A percentile compares a stretch with the other conserved stretches of the same genome.
These are phyloP conservation scores for Meteorus cinctellus DNA, from an alignment of 2,888 invertebrate genomes.

Conservation along the genomic window DNA sequence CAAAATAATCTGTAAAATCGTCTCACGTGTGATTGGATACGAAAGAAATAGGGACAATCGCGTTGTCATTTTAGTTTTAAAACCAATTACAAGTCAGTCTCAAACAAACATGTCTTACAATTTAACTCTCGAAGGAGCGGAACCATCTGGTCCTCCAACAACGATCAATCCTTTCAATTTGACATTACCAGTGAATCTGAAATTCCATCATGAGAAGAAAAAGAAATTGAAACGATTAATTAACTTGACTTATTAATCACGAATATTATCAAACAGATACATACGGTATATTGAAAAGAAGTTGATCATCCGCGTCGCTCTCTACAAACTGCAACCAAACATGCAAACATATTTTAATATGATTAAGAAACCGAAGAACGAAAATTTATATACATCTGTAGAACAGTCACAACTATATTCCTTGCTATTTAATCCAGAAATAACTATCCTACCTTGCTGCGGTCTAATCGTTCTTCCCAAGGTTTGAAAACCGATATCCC, in stretches of 20 bases:
- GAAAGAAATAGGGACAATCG: too few relatives aligned
- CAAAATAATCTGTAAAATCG: too few relatives aligned
- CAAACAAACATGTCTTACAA: slow-evolving; percentile 78
- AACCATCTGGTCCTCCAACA: slow-evolving; percentile 89
- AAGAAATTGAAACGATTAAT: slow-evolving; percentile 27
- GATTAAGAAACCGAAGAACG: slow-evolving; percentile 29
- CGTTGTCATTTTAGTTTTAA: too few relatives aligned
- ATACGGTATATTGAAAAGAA: slow-evolving; percentile 95
- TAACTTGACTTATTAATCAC: neutral
- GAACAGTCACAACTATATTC: neutral
- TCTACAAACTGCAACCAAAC: slow-evolving; percentile 85
- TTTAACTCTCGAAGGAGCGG: slow-evolving; percentile 90
- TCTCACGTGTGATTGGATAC: too few relatives aligned
- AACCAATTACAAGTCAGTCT: neutral
- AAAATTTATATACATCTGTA: too few relatives aligned
- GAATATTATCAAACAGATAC: slow-evolving; percentile 60
- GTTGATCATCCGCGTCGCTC: slow-evolving; percentile 96
- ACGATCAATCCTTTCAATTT: slow-evolving; percentile 96
- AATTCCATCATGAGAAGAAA: slow-evolving; percentile 41
- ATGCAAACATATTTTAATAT: slow-evolving; percentile 8
- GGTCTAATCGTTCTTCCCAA: slow-evolving; percentile 89
- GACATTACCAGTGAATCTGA: slow-evolving; percentile 91
- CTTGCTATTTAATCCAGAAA: neutral
- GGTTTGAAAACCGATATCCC: slow-evolving; percentile 94
- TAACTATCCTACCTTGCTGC: slow-evolving; percentile 78